A percentile compares a stretch with the other conserved stretches of the same genome.
Evolutionary conservation across 2,113 vertebrate genomes (phyloP).

Genomic region (Gorsachius goisagi): DNA sequence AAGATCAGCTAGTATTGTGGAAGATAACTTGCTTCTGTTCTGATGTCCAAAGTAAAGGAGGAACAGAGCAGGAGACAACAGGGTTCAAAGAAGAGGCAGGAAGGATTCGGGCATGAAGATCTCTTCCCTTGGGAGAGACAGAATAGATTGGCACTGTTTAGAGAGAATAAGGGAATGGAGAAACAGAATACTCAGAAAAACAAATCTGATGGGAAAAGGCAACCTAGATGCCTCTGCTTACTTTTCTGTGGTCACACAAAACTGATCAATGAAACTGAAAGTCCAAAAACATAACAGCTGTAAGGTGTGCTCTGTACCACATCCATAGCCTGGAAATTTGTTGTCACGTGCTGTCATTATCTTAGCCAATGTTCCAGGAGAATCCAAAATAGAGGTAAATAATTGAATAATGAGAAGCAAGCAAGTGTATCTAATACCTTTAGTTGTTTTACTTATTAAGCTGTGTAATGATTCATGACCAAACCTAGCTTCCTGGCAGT

Average conservation of each 20-base stretch:
- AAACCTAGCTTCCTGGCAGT: conserved; percentile 4
- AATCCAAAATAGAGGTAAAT: background rate
- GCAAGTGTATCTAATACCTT: background rate
- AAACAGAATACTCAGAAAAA: background rate
- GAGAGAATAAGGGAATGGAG: background rate
- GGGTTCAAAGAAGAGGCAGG: background rate
- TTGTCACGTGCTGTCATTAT: background rate
- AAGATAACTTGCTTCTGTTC: background rate
- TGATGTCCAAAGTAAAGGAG: background rate
- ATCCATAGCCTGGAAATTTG: background rate
- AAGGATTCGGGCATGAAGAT: background rate
- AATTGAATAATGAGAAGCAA: background rate
- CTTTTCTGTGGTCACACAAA: background rate
- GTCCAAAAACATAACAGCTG: background rate
- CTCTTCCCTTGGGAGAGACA: background rate
- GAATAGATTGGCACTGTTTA: background rate
- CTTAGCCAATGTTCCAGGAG: background rate
- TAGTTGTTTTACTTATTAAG: background rate
- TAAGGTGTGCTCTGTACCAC: background rate
- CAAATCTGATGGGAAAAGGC: background rate
- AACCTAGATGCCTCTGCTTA: background rate
- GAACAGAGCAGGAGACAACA: background rate
- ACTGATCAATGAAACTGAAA: background rate
- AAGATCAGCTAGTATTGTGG: background rate
- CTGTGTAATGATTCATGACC: conserved; percentile 2